phyloP scores from a whole-genome alignment of 2,888 invertebrate species.

The Aelia acuminata region DNA sequence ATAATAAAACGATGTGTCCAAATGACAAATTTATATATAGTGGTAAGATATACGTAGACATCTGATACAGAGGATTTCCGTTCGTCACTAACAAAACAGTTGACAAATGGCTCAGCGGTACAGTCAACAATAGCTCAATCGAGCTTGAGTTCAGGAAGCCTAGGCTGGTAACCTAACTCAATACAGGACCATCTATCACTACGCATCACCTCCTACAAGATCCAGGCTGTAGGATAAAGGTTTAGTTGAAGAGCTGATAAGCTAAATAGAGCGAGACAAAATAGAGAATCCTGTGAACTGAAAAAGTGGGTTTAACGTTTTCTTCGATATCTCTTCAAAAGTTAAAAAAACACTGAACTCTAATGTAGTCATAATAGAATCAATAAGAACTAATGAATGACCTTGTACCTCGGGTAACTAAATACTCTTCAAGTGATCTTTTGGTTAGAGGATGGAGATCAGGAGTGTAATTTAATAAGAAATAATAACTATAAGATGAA shows the following conservation, averaged over 20 bases:
- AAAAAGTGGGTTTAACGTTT: too few relatives aligned
- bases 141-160: background rate
- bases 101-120: background rate
- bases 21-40: background rate
- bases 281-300: too few relatives aligned
- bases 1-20: background rate
- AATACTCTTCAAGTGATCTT: too few relatives aligned
- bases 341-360: too few relatives aligned
- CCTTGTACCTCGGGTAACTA: too few relatives aligned
- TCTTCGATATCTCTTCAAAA: too few relatives aligned
- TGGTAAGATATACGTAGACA: background rate
- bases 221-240: background rate
- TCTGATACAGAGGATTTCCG: background rate
- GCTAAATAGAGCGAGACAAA: too few relatives aligned
- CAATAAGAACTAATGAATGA: too few relatives aligned
- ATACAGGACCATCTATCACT: background rate
- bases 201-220: background rate
- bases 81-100: conserved; percentile 2
- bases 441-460: too few relatives aligned
- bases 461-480: too few relatives aligned
- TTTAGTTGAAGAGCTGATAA: background rate
- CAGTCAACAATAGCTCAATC: background rate
- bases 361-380: too few relatives aligned
- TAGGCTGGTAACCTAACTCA: background rate
- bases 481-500: too few relatives aligned